Conservation (phyloP, 2,888 invertebrate genomes). For the Drosophila colorata region DNA sequence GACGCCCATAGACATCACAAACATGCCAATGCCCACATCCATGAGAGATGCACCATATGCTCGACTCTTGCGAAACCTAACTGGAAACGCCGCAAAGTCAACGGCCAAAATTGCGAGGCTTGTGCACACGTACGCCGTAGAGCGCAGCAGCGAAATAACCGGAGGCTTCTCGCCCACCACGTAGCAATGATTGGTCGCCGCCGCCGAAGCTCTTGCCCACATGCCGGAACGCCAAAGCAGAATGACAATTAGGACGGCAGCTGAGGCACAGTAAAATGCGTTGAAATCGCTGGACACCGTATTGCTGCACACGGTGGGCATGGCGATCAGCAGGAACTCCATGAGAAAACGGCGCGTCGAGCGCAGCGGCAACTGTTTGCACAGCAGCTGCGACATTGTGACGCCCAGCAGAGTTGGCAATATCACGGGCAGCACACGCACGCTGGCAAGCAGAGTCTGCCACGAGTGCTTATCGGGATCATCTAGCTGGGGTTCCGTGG, state of each 20-base stretch:
- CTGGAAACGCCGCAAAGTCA: conserved; percentile 95
- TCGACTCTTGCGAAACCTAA: conserved; percentile 94
- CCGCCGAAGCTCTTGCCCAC: background rate
- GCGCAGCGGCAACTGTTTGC: conserved; percentile 29
- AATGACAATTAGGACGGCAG: background rate
- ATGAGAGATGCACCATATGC: conserved; percentile 94
- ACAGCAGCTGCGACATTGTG: conserved; percentile 58
- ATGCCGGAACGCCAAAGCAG: conserved; percentile 50
- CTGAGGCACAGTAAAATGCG: conserved; percentile 16
- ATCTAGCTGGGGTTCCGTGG: background rate
- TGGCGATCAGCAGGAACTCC: conserved; percentile 87
- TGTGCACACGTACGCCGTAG: conserved; percentile 90
- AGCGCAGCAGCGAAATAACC: conserved; percentile 89
- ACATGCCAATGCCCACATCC: conserved; percentile 98
- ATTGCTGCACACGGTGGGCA: conserved; percentile 87
- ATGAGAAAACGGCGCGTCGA: conserved; percentile 81
- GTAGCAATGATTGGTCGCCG: conserved; percentile 13
- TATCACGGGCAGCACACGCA: conserved; percentile 61
- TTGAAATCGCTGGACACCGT: conserved; percentile 86
- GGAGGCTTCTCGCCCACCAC: conserved; percentile 74
- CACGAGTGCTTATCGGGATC: conserved; percentile 47
- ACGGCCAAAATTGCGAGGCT: conserved; percentile 95
- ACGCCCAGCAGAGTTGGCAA: conserved; percentile 64
- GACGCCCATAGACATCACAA: conserved; percentile 92
- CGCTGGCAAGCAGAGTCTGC: conserved; percentile 50